Percentiles rank a stretch among this genome's conserved stretches.
Evolutionary conservation across 2,888 invertebrate genomes (phyloP).

Genomic region (Hemithea aestivaria): DNA sequence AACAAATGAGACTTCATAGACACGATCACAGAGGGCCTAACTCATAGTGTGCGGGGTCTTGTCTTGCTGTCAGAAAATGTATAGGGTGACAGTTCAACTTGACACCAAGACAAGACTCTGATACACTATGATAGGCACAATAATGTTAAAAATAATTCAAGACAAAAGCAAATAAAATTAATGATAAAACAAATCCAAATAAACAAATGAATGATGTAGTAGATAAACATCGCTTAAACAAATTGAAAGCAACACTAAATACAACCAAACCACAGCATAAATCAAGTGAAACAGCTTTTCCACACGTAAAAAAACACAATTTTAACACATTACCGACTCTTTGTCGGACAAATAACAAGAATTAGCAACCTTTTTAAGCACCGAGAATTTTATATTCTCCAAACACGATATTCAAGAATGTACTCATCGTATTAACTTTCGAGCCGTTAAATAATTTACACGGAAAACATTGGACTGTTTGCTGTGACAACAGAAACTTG

Average conservation of each 20-base stretch:
- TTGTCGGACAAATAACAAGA: conserved; percentile 56
- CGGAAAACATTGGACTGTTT: conserved; percentile 40
- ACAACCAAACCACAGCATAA: conserved; percentile 8
- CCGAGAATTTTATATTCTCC: conserved; percentile 36
- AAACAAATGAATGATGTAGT: background rate
- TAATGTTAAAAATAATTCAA: no score
- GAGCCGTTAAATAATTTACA: conserved; percentile 43
- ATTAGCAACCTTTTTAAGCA: conserved; percentile 41
- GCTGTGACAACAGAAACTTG: conserved; percentile 32
- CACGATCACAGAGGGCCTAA: no score
- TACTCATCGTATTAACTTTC: conserved; percentile 43
- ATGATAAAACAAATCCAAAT: no score
- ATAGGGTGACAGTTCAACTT: no score
- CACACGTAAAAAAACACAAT: conserved; percentile 18
- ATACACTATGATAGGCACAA: no score
- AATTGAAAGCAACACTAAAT: conserved; percentile 3
- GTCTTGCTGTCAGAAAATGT: no score
- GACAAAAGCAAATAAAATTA: no score
- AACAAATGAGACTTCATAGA: no score
- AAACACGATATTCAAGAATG: conserved; percentile 32
- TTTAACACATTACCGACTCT: conserved; percentile 30
- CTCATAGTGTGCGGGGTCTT: no score
- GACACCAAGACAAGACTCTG: no score
- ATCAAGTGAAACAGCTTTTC: conserved; percentile 17
- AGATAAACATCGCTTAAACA: background rate